Conservation (phyloP, 2,888 invertebrate genomes). For the Diadegma fenestrale region DNA sequence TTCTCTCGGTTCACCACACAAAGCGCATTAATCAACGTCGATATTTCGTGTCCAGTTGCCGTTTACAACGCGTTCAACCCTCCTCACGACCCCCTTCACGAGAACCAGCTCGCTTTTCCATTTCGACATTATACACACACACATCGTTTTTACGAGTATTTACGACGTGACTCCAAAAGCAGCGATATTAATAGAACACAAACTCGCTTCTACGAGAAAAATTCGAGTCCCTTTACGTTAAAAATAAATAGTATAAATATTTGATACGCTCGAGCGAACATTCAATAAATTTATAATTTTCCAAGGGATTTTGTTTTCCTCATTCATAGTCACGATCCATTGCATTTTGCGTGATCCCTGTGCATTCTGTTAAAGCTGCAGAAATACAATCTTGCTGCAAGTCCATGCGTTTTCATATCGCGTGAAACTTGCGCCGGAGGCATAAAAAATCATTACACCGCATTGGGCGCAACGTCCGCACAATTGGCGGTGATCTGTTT, state of each 20-base stretch:
- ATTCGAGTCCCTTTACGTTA: neutral
- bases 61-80: slow-evolving; percentile 41
- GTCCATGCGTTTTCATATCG: neutral
- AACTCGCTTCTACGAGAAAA: neutral
- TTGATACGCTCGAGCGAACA: neutral
- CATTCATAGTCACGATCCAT: too few relatives aligned
- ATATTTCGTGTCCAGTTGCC: slow-evolving; percentile 64
- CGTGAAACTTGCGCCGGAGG: neutral
- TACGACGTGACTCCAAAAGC: slow-evolving; percentile 25
- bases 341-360: too few relatives aligned
- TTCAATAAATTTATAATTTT: neutral
- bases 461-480: neutral
- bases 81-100: neutral
- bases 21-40: slow-evolving; percentile 53
- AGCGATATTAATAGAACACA: slow-evolving; percentile 8
- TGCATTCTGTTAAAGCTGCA: neutral
- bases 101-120: slow-evolving; percentile 6
- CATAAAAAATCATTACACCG: neutral
- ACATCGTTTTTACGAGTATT: slow-evolving; percentile 39
- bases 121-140: slow-evolving; percentile 15
- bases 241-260: slow-evolving; percentile 11
- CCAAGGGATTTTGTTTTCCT: too few relatives aligned
- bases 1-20: slow-evolving; percentile 28
- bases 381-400: neutral
- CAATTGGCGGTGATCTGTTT: neutral